Conservation (phyloP, 2,113 vertebrate genomes). For the Cheilinus undulatus region DNA sequence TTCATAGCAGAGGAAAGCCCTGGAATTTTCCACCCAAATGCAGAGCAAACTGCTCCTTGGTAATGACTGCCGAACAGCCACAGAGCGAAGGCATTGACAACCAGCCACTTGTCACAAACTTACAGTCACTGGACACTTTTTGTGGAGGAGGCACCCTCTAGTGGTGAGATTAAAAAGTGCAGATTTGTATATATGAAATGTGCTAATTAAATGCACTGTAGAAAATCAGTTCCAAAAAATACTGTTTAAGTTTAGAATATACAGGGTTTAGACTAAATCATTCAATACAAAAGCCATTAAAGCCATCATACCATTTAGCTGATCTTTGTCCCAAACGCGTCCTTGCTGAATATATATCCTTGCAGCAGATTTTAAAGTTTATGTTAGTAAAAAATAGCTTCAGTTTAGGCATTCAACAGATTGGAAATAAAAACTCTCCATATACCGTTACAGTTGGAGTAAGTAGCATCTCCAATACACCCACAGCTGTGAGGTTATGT, state of each 20-base stretch:
- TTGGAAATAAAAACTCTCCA: background rate
- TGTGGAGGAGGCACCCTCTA: constrained; percentile 51
- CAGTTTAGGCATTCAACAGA: background rate
- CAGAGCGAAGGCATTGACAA: constrained; percentile 28
- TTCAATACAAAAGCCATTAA: background rate
- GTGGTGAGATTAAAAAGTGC: constrained; percentile 33
- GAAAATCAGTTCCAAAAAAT: background rate
- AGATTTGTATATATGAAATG: background rate
- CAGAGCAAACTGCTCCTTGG: constrained; percentile 28
- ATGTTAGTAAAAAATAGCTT: background rate
- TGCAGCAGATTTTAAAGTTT: background rate
- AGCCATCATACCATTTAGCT: constrained; percentile 1
- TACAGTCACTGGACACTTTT: constrained; percentile 3
- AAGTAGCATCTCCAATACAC: constrained; percentile 7
- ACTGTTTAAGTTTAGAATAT: background rate
- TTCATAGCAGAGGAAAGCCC: constrained; percentile 65
- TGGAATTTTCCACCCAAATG: constrained; percentile 70
- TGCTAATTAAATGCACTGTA: background rate
- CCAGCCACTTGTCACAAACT: constrained; percentile 27
- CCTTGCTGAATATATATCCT: background rate
- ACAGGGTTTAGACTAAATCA: background rate
- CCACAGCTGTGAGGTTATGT: constrained; percentile 1
- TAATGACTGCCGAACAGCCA: constrained; percentile 33
- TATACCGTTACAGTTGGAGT: background rate
- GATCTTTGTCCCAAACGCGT: background rate